Percentiles rank a stretch among this genome's conserved stretches.
Evolutionary conservation across 1,140 invertebrate species (phyloP).

Genomic region (Papilio glaucus): DNA sequence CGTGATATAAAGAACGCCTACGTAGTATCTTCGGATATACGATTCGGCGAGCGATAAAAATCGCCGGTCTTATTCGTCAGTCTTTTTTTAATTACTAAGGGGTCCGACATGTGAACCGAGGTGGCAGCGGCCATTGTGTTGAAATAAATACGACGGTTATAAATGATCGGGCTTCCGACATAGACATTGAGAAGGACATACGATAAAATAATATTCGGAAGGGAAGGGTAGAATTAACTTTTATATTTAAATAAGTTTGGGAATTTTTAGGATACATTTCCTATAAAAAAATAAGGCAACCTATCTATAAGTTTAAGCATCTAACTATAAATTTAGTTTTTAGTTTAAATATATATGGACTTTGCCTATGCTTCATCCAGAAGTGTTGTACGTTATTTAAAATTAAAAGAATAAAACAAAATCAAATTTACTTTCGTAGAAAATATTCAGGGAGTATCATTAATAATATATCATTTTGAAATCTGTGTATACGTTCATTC

Average conservation of each 20-base stretch:
- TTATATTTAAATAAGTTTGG: slow-evolving; percentile 62
- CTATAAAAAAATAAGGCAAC: too few species aligned
- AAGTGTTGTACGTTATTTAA: too few species aligned
- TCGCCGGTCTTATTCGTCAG: slow-evolving; percentile 81
- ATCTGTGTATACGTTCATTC: slow-evolving; percentile 15
- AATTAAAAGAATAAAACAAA: neutral
- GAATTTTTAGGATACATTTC: slow-evolving; percentile 55
- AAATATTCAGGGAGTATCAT: neutral
- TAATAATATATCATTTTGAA: slow-evolving; percentile 29
- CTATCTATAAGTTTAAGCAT: too few species aligned
- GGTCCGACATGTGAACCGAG: slow-evolving; percentile 75
- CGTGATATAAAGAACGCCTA: slow-evolving; percentile 70
- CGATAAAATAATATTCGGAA: slow-evolving; percentile 64
- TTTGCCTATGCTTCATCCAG: too few species aligned
- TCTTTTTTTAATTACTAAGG: slow-evolving; percentile 82
- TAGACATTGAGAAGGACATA: slow-evolving; percentile 70
- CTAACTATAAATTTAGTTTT: neutral
- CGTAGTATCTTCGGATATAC: slow-evolving; percentile 67
- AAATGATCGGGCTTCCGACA: slow-evolving; percentile 71
- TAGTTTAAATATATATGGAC: neutral
- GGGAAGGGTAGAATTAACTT: slow-evolving; percentile 48
- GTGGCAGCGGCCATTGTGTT: slow-evolving; percentile 74
- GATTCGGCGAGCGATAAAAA: slow-evolving; percentile 81
- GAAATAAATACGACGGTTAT: slow-evolving; percentile 75
- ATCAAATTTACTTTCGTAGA: neutral